Percentiles rank a stretch among this genome's conserved stretches.
These are phyloP conservation scores for Lamprotornis superbus DNA, from an alignment of 2,113 vertebrate genomes.

Conservation along the genomic window DNA sequence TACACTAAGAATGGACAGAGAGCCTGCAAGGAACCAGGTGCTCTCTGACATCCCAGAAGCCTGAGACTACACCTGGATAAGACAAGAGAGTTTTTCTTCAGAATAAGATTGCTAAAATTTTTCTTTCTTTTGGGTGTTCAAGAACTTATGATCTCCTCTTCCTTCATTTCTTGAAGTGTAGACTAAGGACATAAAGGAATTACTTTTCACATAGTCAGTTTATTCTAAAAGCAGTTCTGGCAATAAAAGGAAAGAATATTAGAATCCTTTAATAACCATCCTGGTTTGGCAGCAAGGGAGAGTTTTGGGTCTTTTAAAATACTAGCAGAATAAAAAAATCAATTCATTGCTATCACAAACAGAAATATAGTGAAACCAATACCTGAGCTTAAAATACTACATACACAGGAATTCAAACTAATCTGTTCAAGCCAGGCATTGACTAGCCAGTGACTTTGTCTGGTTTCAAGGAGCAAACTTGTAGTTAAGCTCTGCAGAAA, in stretches of 20 bases:
- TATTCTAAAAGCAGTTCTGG: constrained; percentile 32
- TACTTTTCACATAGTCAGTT: not conserved
- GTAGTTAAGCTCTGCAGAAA: not conserved
- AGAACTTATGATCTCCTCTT: not conserved
- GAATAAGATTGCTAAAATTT: not conserved
- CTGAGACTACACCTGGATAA: not conserved
- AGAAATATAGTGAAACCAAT: not conserved
- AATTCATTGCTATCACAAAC: not conserved
- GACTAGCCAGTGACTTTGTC: not conserved
- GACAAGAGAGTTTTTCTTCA: not conserved
- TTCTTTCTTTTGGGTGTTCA: not conserved
- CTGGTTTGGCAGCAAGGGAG: not conserved
- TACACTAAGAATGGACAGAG: not conserved
- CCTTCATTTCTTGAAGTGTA: not conserved
- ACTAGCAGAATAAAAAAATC: not conserved
- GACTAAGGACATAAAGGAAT: not conserved
- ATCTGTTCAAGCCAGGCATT: not conserved
- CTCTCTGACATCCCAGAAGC: not conserved
- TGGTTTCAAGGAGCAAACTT: not conserved
- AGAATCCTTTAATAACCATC: constrained; percentile 11
- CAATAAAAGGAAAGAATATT: constrained; percentile 13
- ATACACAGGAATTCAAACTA: not conserved
- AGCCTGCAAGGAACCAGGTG: not conserved
- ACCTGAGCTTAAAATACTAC: not conserved
- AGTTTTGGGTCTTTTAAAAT: constrained; percentile 4